Percentiles rank a stretch among this genome's conserved stretches.
phyloP scores from a whole-genome alignment of 2,113 vertebrate genomes.

The Astur gentilis region DNA sequence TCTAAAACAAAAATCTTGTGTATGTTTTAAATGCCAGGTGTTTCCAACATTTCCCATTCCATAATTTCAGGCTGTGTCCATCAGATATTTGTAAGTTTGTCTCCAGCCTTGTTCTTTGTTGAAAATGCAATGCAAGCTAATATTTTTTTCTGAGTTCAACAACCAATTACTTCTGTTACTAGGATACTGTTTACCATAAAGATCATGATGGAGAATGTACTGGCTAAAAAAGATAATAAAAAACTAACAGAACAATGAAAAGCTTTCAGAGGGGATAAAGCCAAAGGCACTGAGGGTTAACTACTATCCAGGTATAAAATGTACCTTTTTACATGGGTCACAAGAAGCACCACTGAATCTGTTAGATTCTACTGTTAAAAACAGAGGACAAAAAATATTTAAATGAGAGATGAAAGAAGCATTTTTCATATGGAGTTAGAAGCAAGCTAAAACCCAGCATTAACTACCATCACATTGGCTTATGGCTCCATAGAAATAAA shows the following conservation, averaged over 20 bases:
- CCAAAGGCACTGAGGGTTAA: not conserved
- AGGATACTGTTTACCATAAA: slow-evolving; percentile 39
- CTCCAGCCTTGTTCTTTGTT: not conserved
- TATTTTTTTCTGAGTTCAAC: not conserved
- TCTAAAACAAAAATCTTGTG: not conserved
- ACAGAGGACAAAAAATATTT: not conserved
- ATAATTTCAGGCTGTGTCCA: not conserved
- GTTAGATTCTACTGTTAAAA: not conserved
- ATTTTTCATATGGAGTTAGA: not conserved
- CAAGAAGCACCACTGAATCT: not conserved
- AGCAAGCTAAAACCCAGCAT: not conserved
- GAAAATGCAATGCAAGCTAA: not conserved
- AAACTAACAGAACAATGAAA: not conserved
- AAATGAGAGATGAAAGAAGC: not conserved
- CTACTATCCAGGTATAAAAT: not conserved
- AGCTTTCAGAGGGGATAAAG: not conserved
- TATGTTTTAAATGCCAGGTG: not conserved
- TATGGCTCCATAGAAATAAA: not conserved
- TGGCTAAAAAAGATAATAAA: not conserved
- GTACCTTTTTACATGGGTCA: not conserved
- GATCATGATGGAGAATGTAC: not conserved
- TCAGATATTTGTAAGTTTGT: not conserved
- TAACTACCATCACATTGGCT: not conserved
- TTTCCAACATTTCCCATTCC: not conserved
- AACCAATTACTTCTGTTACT: slow-evolving; percentile 19